These are phyloP conservation scores for Lepisosteus osseus DNA, from an alignment of 2,113 vertebrate species.

Conservation along the genomic window DNA sequence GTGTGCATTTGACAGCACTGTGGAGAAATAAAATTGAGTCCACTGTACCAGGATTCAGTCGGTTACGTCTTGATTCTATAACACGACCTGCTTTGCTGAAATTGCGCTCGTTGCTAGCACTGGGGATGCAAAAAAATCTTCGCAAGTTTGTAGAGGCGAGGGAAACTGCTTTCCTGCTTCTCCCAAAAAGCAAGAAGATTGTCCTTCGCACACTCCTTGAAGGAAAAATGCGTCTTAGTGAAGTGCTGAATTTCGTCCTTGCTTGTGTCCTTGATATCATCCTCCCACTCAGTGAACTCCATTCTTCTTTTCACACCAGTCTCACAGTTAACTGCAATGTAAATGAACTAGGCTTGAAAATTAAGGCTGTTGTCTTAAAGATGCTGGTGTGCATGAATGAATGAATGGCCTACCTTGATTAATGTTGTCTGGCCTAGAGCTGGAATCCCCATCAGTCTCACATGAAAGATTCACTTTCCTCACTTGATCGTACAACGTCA, in stretches of 20 bases:
- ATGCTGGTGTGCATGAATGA: too few relatives aligned
- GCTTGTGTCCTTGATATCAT: not conserved
- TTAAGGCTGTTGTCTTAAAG: too few relatives aligned
- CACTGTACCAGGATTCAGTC: constrained; percentile 16
- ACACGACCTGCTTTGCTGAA: constrained; percentile 15
- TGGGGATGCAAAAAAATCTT: constrained; percentile 3
- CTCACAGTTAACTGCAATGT: too few relatives aligned
- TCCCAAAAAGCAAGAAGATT: constrained; percentile 14
- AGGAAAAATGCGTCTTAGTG: not conserved
- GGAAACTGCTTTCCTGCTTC: not conserved
- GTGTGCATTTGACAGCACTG: too few relatives aligned
- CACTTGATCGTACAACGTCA: too few relatives aligned
- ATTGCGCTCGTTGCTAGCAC: constrained; percentile 9
- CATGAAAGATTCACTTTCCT: too few relatives aligned
- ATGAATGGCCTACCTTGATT: too few relatives aligned
- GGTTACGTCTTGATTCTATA: constrained; percentile 6
- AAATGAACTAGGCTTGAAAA: too few relatives aligned
- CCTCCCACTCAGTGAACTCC: not conserved
- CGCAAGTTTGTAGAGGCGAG: not conserved
- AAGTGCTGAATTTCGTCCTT: constrained; percentile 14
- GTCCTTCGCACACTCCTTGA: not conserved
- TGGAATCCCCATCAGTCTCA: too few relatives aligned
- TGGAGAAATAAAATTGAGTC: constrained; percentile 19
- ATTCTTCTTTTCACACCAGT: not conserved
- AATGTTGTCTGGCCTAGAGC: too few relatives aligned